phyloP scores from a whole-genome alignment of 1,140 invertebrate genomes.

The Eufriesea mexicana region DNA sequence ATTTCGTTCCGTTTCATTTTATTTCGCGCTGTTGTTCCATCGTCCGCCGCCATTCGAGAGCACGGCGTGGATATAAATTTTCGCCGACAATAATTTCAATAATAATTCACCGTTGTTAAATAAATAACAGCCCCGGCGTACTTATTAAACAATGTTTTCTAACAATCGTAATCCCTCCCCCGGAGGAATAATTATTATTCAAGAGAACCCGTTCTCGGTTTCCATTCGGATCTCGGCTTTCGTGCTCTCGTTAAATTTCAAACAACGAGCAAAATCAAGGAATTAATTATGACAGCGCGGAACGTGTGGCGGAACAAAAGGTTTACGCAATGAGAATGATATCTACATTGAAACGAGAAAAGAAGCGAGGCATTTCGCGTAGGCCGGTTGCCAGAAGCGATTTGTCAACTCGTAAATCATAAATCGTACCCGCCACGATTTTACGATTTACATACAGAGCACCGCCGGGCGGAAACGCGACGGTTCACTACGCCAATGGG shows the following conservation, averaged over 20 bases:
- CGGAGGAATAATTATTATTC: not conserved
- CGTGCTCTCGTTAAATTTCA: not conserved
- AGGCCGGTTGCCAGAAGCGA: constrained; percentile 69
- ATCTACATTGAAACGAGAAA: not conserved
- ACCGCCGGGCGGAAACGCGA: constrained; percentile 11
- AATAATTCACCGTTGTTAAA: not conserved
- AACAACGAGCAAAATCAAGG: constrained; percentile 19
- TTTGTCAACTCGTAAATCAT: constrained; percentile 71
- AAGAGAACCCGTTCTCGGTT: constrained; percentile 3
- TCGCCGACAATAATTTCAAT: not conserved
- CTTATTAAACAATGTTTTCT: constrained; percentile 8
- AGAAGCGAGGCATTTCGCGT: constrained; percentile 23
- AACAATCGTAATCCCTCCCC: not conserved
- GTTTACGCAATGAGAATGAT: constrained; percentile 28
- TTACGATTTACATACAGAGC: constrained; percentile 44
- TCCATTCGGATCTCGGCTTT: constrained; percentile 6
- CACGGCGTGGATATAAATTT: not conserved
- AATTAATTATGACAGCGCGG: constrained; percentile 1
- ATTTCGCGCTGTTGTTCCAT: too few relatives aligned
- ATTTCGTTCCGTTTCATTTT: not conserved
- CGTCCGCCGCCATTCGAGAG: not conserved
- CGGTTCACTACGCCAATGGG: constrained; percentile 69
- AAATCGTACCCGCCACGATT: constrained; percentile 60
- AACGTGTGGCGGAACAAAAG: not conserved
- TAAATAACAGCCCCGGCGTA: not conserved